Percentiles rank a stretch among this genome's conserved stretches.
Conservation (phyloP, 1,140 invertebrate genomes). For the Cepaea nemoralis region DNA sequence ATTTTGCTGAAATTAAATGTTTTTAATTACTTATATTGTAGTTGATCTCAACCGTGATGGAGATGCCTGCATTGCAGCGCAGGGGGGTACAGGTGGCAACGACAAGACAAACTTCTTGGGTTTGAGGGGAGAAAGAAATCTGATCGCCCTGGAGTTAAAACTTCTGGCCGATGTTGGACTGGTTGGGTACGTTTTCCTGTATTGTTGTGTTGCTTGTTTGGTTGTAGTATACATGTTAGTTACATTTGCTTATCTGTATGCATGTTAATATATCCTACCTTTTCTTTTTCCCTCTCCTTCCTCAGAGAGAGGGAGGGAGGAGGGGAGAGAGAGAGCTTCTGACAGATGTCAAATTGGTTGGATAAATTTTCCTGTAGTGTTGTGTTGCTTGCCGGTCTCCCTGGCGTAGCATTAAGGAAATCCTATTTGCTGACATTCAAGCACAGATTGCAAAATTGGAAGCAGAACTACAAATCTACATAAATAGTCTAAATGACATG, state of each 20-base stretch:
- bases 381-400: too few relatives aligned
- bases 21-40: constrained; percentile 65
- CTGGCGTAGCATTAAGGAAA: too few relatives aligned
- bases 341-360: constrained; percentile 91
- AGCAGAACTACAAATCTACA: too few relatives aligned
- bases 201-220: neutral
- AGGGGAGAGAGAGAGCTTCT: constrained; percentile 93
- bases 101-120: constrained; percentile 92
- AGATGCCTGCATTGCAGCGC: constrained; percentile 90
- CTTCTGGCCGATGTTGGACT: constrained; percentile 95
- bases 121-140: constrained; percentile 80
- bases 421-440: too few relatives aligned
- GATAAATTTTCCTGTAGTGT: constrained; percentile 40
- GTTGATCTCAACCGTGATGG: constrained; percentile 80
- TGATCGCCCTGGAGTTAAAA: constrained; percentile 82
- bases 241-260: too few relatives aligned
- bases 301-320: too few relatives aligned
- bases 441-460: too few relatives aligned
- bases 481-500: too few relatives aligned
- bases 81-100: constrained; percentile 93
- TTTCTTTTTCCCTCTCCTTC: too few relatives aligned
- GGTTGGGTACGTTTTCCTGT: constrained; percentile 72
- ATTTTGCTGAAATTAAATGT: too few relatives aligned
- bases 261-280: too few relatives aligned
- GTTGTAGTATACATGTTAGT: too few relatives aligned